Evolutionary conservation across 2,888 invertebrate species (phyloP).

Genomic region (Cheilosia scutellata): DNA sequence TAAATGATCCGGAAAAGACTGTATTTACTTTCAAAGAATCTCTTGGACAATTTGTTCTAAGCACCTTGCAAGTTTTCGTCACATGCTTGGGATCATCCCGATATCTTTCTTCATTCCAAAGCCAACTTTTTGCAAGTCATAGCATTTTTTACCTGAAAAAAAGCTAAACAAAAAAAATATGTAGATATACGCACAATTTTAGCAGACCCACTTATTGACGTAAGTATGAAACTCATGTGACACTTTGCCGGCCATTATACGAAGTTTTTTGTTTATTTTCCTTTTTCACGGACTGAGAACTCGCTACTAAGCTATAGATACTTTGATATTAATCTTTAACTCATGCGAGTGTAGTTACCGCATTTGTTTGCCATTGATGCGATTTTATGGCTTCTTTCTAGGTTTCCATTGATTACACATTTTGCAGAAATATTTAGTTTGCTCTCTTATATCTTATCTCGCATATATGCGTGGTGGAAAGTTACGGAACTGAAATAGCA

Average conservation of each 20-base stretch:
- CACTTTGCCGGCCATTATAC: background rate
- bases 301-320: background rate
- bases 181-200: no score
- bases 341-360: background rate
- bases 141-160: no score
- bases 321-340: background rate
- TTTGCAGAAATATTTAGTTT: constrained; percentile 2
- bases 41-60: no score
- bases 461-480: background rate
- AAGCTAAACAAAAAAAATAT: no score
- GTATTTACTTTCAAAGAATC: no score
- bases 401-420: constrained; percentile 20
- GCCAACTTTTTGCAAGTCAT: no score
- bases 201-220: no score
- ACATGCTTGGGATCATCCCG: no score
- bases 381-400: constrained; percentile 4
- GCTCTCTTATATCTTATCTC: constrained; percentile 3
- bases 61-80: no score
- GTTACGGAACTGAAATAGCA: background rate
- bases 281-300: background rate
- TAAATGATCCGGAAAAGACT: no score
- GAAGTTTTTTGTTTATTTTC: background rate
- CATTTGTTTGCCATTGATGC: background rate
- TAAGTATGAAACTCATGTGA: background rate
- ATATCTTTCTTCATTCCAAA: no score